Evolutionary conservation across 2,888 invertebrate species (phyloP).

Genomic region (Tethea ocularis): DNA sequence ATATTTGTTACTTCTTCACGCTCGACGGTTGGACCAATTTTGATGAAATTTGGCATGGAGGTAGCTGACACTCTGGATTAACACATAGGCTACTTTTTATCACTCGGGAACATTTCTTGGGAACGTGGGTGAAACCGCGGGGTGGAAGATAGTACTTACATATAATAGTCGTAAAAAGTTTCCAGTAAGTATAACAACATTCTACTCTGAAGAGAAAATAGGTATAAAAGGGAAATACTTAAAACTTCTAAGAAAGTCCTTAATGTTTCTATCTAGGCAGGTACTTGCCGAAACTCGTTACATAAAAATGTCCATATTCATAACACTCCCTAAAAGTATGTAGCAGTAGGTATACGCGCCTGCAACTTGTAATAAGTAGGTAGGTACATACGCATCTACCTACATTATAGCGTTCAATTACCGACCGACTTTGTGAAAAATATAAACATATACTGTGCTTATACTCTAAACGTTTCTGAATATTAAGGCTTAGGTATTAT

Average conservation of each 20-base stretch:
- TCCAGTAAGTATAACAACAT: no score
- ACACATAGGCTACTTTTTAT: no score
- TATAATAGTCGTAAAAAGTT: not conserved
- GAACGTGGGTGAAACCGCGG: no score
- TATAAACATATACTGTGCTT: constrained; percentile 33
- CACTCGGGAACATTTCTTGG: no score
- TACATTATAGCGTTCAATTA: constrained; percentile 40
- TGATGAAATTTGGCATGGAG: no score
- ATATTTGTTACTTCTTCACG: no score
- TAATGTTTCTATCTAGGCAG: not conserved
- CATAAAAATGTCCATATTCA: constrained; percentile 15
- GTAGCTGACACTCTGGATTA: no score
- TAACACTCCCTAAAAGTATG: constrained; percentile 29
- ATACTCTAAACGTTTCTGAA: constrained; percentile 26
- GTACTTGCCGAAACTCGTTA: constrained; percentile 3
- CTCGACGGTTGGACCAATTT: no score
- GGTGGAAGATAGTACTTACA: no score
- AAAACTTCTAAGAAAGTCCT: not conserved
- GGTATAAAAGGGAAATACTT: not conserved
- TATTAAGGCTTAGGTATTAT: constrained; percentile 35
- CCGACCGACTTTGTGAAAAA: constrained; percentile 36
- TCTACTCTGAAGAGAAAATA: not conserved
- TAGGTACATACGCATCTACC: no score
- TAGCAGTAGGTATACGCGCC: constrained; percentile 26
- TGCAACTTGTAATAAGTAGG: constrained; percentile 25